These are phyloP conservation scores for Galeopsomyia nigrocyanea DNA, from an alignment of 2,888 invertebrate species.

Conservation along the genomic window DNA sequence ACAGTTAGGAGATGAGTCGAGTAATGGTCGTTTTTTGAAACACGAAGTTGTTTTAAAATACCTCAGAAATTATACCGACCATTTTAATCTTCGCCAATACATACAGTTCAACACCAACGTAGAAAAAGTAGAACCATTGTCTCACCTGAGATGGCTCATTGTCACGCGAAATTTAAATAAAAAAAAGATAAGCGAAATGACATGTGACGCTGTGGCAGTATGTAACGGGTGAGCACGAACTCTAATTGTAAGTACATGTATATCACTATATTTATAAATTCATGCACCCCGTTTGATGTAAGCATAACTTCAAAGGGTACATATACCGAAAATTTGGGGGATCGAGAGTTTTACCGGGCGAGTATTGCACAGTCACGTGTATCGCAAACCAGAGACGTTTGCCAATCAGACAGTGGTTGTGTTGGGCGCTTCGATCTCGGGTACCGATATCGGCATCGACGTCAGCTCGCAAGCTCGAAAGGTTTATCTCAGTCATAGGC, in stretches of 20 bases:
- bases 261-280: background rate
- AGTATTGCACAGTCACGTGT: slow-evolving; percentile 81
- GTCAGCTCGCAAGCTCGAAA: slow-evolving; percentile 71
- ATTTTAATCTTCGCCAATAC: slow-evolving; percentile 74
- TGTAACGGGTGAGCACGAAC: slow-evolving; percentile 74
- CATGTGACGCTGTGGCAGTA: slow-evolving; percentile 77
- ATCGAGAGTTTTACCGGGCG: slow-evolving; percentile 72
- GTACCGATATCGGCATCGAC: slow-evolving; percentile 80
- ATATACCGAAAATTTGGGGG: slow-evolving; percentile 70
- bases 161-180: slow-evolving; percentile 67
- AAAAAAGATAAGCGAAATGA: slow-evolving; percentile 63
- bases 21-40: slow-evolving; percentile 75
- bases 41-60: slow-evolving; percentile 80
- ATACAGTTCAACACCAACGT: slow-evolving; percentile 73
- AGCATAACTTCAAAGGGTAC: slow-evolving; percentile 70
- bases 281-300: background rate
- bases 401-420: slow-evolving; percentile 75
- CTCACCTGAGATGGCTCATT: slow-evolving; percentile 68
- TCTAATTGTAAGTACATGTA: background rate
- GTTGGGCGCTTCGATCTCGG: slow-evolving; percentile 82
- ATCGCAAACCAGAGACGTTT: slow-evolving; percentile 76
- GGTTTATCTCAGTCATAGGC: slow-evolving; percentile 73
- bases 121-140: slow-evolving; percentile 67
- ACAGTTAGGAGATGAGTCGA: slow-evolving; percentile 69
- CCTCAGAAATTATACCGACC: slow-evolving; percentile 75